phyloP scores from a whole-genome alignment of 1,140 invertebrate genomes.

The Caenorhabditis remanei region DNA sequence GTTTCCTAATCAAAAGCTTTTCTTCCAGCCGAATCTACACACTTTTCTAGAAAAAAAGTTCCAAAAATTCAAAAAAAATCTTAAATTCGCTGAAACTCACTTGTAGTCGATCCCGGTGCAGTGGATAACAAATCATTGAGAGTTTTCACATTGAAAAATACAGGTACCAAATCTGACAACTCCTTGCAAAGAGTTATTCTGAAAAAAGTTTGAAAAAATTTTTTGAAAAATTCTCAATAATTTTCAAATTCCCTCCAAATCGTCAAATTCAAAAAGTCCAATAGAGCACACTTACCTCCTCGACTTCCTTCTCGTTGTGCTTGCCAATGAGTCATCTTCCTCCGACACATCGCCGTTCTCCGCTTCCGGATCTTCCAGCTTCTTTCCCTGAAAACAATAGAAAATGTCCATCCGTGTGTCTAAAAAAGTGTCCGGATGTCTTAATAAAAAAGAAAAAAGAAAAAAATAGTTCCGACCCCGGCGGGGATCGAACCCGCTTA shows the following conservation, averaged over 20 bases:
- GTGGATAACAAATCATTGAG: constrained; percentile 66
- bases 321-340: constrained; percentile 69
- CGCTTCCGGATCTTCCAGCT: constrained; percentile 48
- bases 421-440: too few relatives aligned
- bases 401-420: too few relatives aligned
- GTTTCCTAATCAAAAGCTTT: too few relatives aligned
- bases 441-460: too few relatives aligned
- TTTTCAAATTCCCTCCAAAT: too few relatives aligned
- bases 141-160: constrained; percentile 70
- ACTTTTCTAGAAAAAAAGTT: background rate
- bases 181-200: constrained; percentile 66
- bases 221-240: background rate
- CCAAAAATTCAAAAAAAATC: background rate
- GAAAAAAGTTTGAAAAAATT: background rate
- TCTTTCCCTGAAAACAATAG: constrained; percentile 21
- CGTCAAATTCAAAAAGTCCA: background rate
- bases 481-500: too few relatives aligned
- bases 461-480: too few relatives aligned
- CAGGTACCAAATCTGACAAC: constrained; percentile 72
- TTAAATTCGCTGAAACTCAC: background rate
- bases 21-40: too few relatives aligned
- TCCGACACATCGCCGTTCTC: constrained; percentile 70
- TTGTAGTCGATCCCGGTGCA: constrained; percentile 59
- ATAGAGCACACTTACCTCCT: constrained; percentile 18
- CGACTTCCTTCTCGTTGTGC: constrained; percentile 58